Percentiles rank a stretch among this genome's conserved stretches.
These are phyloP conservation scores for Neolamprologus devosi DNA, from an alignment of 2,113 vertebrate species.

Conservation along the genomic window DNA sequence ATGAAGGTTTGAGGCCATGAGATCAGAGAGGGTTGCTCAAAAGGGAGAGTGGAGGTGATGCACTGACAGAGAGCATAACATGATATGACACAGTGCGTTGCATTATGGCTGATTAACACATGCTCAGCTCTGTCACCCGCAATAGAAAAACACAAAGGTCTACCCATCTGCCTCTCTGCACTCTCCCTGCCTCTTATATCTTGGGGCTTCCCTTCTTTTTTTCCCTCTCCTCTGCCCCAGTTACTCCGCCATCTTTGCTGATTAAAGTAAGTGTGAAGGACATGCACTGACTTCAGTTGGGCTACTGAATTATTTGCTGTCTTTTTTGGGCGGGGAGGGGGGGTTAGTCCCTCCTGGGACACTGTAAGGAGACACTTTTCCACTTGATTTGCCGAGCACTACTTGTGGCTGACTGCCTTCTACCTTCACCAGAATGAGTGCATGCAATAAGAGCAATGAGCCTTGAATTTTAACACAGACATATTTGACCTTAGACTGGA, in stretches of 20 bases:
- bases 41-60: slow-evolving; percentile 21
- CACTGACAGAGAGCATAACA: slow-evolving; percentile 38
- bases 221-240: background rate
- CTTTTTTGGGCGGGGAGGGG: rapidly evolving
- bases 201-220: background rate
- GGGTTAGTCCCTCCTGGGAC: slow-evolving; percentile 23
- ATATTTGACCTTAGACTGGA: background rate
- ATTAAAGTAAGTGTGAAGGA: slow-evolving; percentile 40
- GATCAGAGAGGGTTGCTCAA: background rate
- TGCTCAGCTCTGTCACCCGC: slow-evolving; percentile 20
- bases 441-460: background rate
- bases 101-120: slow-evolving; percentile 59
- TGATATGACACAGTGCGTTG: slow-evolving; percentile 50
- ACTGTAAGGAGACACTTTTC: slow-evolving; percentile 46
- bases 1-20: background rate
- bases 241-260: slow-evolving; percentile 1
- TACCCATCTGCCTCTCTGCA: background rate
- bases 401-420: slow-evolving; percentile 15
- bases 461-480: background rate
- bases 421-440: background rate
- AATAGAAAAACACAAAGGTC: slow-evolving; percentile 24
- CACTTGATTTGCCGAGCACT: slow-evolving; percentile 28
- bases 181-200: background rate
- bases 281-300: background rate
- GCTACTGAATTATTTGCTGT: slow-evolving; percentile 18